Conservation (phyloP, 2,888 invertebrate species). For the Andrena minutula region DNA sequence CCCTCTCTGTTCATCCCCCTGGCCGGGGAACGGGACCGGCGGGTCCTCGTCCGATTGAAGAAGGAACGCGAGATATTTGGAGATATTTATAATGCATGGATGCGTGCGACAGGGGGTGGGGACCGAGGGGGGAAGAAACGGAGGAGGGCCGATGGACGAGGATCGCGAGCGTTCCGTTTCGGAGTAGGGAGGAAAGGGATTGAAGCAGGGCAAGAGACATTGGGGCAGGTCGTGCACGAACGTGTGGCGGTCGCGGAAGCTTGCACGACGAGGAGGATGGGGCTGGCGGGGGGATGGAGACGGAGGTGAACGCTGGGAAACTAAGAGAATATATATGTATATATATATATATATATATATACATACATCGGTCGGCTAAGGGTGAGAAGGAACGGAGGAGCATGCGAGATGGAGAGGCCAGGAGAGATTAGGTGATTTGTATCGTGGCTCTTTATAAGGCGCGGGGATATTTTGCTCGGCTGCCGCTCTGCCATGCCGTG, state of each 20-base stretch:
- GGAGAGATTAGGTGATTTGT: constrained; percentile 71
- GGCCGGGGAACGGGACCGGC: neutral
- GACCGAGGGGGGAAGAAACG: constrained; percentile 17
- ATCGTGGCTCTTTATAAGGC: constrained; percentile 67
- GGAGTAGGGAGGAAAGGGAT: constrained; percentile 9
- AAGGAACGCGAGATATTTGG: constrained; percentile 74
- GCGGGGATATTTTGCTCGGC: constrained; percentile 26
- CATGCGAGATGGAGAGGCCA: constrained; percentile 18
- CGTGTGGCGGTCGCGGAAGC: constrained; percentile 61
- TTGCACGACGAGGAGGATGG: constrained; percentile 31
- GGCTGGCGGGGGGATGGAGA: constrained; percentile 40
- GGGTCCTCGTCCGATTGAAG: constrained; percentile 55
- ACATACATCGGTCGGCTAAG: neutral
- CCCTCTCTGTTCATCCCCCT: neutral
- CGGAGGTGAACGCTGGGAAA: constrained; percentile 53
- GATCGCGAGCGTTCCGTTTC: constrained; percentile 25
- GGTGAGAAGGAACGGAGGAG: neutral
- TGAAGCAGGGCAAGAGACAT: constrained; percentile 56
- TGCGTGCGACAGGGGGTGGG: constrained; percentile 55
- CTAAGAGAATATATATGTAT: constrained; percentile 14
- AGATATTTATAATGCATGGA: constrained; percentile 77
- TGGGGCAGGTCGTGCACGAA: constrained; percentile 73
- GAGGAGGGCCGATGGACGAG: constrained; percentile 29
- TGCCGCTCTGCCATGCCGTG: neutral
- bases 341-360: constrained; percentile 4